Evolutionary conservation across 92 coral and sea anemone genomes (phyloP).

Genomic region (Zoanthus solanderi): DNA sequence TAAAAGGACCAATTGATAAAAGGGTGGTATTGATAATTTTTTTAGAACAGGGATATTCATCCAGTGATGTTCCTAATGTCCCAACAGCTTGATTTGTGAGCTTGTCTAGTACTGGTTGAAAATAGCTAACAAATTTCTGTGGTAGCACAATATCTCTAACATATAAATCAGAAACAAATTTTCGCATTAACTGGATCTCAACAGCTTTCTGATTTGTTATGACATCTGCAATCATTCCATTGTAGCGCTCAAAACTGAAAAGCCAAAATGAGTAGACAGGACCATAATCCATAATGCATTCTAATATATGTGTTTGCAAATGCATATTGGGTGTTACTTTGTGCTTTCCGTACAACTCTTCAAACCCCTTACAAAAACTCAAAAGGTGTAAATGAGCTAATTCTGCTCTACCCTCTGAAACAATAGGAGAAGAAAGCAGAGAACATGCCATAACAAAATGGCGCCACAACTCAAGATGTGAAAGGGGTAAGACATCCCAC

Average conservation of each 20-base stretch:
- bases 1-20: too few relatives aligned
- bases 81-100: too few relatives aligned
- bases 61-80: too few relatives aligned
- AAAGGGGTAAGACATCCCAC: slow-evolving; percentile 49
- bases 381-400: slow-evolving; percentile 59
- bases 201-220: slow-evolving; percentile 62
- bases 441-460: slow-evolving; percentile 75
- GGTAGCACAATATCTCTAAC: slow-evolving; percentile 49
- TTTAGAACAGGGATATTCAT: too few relatives aligned
- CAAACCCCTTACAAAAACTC: slow-evolving; percentile 55
- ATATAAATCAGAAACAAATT: slow-evolving; percentile 36
- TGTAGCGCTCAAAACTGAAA: slow-evolving; percentile 76
- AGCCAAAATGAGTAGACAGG: slow-evolving; percentile 81
- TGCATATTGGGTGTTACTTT: slow-evolving; percentile 82
- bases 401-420: slow-evolving; percentile 59
- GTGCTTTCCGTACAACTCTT: slow-evolving; percentile 66
- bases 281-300: slow-evolving; percentile 72
- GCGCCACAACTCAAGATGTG: slow-evolving; percentile 71
- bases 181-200: slow-evolving; percentile 66
- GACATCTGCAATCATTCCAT: slow-evolving; percentile 71
- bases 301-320: slow-evolving; percentile 35
- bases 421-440: slow-evolving; percentile 52
- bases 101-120: slow-evolving; percentile 47
- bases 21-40: too few relatives aligned
- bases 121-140: not conserved